phyloP scores from a whole-genome alignment of 2,888 invertebrate species.

The Junonia oenone region DNA sequence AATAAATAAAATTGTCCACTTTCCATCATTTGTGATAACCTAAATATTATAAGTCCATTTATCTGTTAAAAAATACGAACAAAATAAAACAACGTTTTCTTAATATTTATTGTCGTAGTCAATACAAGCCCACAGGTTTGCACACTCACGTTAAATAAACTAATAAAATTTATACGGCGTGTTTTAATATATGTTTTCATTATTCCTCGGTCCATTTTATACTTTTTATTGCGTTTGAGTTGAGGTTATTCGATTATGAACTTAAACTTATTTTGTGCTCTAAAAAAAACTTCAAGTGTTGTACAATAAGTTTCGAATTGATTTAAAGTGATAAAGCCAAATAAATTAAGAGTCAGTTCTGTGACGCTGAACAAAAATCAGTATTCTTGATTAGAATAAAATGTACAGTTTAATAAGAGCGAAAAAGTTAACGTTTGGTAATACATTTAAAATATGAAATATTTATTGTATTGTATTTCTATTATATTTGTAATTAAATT shows the following conservation, averaged over 20 bases:
- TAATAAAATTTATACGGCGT: conserved; percentile 10
- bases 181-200: conserved; percentile 14
- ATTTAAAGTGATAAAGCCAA: not conserved
- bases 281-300: not conserved
- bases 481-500: too few species aligned
- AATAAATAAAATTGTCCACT: too few species aligned
- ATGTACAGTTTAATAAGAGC: too few species aligned
- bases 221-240: not conserved
- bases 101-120: not conserved
- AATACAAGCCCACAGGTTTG: conserved; percentile 2
- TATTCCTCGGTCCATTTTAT: conserved; percentile 6
- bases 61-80: not conserved
- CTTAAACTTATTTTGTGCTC: not conserved
- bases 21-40: too few species aligned
- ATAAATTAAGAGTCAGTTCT: not conserved
- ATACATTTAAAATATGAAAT: too few species aligned
- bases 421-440: too few species aligned
- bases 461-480: too few species aligned
- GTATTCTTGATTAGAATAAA: too few species aligned
- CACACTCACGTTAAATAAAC: conserved; percentile 9
- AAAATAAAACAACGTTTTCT: not conserved
- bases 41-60: not conserved
- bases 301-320: not conserved
- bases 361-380: not conserved
- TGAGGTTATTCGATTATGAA: conserved; percentile 2